phyloP scores from a whole-genome alignment of 2,797 vertebrate species.

The Dryobates pubescens region DNA sequence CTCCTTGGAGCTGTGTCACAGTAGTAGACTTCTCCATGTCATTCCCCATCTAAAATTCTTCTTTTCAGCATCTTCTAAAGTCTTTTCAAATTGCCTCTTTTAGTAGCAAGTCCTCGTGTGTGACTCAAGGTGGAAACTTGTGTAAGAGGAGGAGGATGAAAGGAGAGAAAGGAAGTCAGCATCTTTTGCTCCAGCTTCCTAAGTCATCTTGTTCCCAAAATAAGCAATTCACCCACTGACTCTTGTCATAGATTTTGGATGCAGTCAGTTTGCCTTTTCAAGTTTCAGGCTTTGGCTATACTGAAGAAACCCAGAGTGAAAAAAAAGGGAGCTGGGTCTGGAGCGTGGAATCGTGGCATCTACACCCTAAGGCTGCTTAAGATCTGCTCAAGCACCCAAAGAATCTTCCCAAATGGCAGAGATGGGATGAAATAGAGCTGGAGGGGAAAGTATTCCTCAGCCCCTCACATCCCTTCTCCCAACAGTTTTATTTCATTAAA shows the following conservation, averaged over 20 bases:
- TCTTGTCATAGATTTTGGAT: background rate
- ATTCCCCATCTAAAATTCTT: background rate
- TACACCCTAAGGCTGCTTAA: background rate
- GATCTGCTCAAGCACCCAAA: background rate
- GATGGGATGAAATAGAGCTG: rapidly evolving
- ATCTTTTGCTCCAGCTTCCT: background rate
- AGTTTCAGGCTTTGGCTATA: background rate
- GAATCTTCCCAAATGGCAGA: background rate
- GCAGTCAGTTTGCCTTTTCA: background rate
- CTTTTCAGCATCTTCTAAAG: background rate
- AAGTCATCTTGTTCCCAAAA: background rate
- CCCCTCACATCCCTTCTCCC: background rate
- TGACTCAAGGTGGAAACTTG: background rate
- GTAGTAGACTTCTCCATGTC: background rate
- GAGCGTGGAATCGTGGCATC: background rate
- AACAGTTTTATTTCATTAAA: constrained; percentile 24
- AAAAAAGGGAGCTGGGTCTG: background rate
- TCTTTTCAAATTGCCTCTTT: background rate
- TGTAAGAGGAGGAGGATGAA: background rate
- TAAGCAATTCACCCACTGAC: background rate
- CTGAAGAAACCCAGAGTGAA: background rate
- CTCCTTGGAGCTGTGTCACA: background rate
- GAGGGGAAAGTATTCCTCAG: background rate
- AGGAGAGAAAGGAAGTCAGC: background rate
- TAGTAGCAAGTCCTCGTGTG: background rate